phyloP scores from a whole-genome alignment of 2,797 vertebrate species.

The Catostomus latipinnis region DNA sequence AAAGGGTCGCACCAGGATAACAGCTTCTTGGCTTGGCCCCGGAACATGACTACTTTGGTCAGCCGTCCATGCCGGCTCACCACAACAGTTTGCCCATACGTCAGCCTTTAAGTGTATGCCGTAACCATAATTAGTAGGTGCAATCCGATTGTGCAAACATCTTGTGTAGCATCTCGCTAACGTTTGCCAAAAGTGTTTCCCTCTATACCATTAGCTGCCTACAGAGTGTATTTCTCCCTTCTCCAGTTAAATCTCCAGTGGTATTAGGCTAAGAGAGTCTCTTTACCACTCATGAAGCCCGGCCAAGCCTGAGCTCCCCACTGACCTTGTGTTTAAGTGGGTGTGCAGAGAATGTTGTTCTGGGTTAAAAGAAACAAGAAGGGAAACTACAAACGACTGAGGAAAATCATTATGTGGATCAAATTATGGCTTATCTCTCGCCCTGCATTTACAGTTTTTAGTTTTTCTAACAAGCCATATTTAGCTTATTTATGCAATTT shows the following conservation, averaged over 20 bases:
- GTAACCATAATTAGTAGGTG: slow-evolving; percentile 78
- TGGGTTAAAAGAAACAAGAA: slow-evolving; percentile 53
- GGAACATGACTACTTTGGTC: slow-evolving; percentile 68
- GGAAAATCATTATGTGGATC: slow-evolving; percentile 56
- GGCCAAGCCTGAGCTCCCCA: slow-evolving; percentile 63
- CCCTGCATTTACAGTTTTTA: slow-evolving; percentile 54
- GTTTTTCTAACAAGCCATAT: slow-evolving; percentile 51
- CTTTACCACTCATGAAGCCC: slow-evolving; percentile 57
- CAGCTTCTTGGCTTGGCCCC: slow-evolving; percentile 45
- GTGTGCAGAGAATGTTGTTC: slow-evolving; percentile 68
- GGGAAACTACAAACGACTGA: slow-evolving; percentile 44
- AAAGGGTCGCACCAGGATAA: slow-evolving; percentile 60
- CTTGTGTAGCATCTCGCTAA: slow-evolving; percentile 63
- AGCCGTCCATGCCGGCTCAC: slow-evolving; percentile 59
- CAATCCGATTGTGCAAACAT: slow-evolving; percentile 67
- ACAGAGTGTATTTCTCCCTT: slow-evolving; percentile 58
- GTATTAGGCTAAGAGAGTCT: slow-evolving; percentile 56
- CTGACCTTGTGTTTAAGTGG: slow-evolving; percentile 73
- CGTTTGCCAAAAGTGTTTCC: slow-evolving; percentile 58
- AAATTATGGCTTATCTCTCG: slow-evolving; percentile 64
- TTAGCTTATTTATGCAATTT: slow-evolving; percentile 26
- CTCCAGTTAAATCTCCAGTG: slow-evolving; percentile 65
- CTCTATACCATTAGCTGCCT: slow-evolving; percentile 48
- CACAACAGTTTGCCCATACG: slow-evolving; percentile 73
- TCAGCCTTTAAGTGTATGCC: slow-evolving; percentile 72